Evolutionary conservation across 2,113 vertebrate genomes (phyloP), one percentile per base, ranked within the genome.

Genomic region (Galemys pyrenaicus): DNA sequence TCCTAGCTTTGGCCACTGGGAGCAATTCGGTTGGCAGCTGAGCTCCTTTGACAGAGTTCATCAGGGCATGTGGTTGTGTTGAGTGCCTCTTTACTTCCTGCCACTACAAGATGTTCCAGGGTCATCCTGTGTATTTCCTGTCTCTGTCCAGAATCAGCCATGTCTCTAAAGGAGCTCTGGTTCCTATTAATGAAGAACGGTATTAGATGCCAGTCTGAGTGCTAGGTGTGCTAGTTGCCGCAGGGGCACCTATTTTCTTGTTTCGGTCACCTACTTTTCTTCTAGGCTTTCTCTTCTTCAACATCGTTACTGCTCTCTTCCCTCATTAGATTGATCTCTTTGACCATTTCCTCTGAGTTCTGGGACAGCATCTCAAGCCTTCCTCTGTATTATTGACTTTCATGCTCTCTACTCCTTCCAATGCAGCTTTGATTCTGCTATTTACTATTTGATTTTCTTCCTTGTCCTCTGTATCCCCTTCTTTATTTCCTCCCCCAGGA

Each of bases 301-400:
- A 20, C 0, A 44, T 49, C 30, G 32, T 35, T 68, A 41, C 75
- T 80, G 16, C 37, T 95, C 35, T 28, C 46, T 75, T 71, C 77
- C 93, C 67, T 77, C 41, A 81, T 7, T 70, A 35, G 37, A 84
- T 35, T 81, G 70, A 92, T 89, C n/a, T 79, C 37, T 90, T 80
- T 74, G 32, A 9, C 44, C 10, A 64, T 58, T 94, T 95, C 93
- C 92, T 94, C 49, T 39, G 41, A 78, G 81, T 37, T 79, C 62
- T 49, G 87, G 80, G n/a, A 79, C 67, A 91, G 80, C 9, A 67
- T 41, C 56, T 96, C 93, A 44, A 62, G 58, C 80, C 37, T 41
- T 71, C 80, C 56, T 89, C 84, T 8, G 32, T 6, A 1, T 54
- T 16, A 89, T 46, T 28, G 90, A 93, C 73, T 70, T 80, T 79